Percentiles rank a stretch among this genome's conserved stretches.
Conservation (phyloP, 2,888 invertebrate species). For the Leucania comma region DNA sequence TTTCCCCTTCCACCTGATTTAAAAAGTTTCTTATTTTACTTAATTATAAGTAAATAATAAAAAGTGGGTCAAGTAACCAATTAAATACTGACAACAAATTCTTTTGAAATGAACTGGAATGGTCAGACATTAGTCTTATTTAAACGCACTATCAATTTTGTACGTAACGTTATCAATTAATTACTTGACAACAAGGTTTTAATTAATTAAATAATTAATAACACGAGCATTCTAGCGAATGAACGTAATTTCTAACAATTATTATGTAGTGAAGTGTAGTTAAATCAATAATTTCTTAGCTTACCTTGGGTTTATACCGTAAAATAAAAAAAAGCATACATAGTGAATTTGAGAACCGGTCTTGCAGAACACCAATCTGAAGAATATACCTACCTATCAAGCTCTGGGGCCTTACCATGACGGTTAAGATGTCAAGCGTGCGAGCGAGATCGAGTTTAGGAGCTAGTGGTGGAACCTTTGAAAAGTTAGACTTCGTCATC, state of each 20-base stretch:
- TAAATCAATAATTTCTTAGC: conserved; percentile 12
- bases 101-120: neutral
- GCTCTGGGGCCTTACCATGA: neutral
- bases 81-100: neutral
- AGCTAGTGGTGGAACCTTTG: neutral
- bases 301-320: conserved; percentile 9
- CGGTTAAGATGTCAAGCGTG: no score
- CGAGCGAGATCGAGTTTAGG: no score
- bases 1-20: no score
- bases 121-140: neutral
- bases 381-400: neutral
- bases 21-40: no score
- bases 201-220: neutral
- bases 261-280: conserved; percentile 1
- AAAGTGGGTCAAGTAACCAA: neutral
- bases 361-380: neutral
- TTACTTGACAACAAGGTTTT: conserved; percentile 8
- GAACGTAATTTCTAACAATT: neutral
- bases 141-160: conserved; percentile 14
- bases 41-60: no score
- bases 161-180: conserved; percentile 6
- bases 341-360: conserved; percentile 10
- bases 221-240: neutral
- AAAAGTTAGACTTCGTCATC: neutral
- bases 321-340: neutral